Conservation (phyloP, 2,888 invertebrate species). For the Pollenia amentaria region DNA sequence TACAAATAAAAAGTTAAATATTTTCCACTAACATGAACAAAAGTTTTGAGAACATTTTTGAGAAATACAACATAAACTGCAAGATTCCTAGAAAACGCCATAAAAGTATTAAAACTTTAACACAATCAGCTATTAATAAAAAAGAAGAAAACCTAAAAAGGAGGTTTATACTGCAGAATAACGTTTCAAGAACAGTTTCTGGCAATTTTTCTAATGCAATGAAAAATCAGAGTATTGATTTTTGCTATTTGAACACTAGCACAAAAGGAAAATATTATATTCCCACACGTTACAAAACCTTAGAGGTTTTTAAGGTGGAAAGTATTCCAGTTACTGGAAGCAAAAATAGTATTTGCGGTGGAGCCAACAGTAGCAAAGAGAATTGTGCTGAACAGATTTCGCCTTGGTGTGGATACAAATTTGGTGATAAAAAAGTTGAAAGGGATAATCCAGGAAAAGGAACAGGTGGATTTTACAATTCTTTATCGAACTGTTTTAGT, state of each 20-base stretch:
- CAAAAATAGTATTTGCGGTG: neutral
- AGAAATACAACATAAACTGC: conserved; percentile 55
- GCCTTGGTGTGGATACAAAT: neutral
- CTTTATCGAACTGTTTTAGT: neutral
- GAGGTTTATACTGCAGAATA: neutral
- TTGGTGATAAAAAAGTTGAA: too few species aligned
- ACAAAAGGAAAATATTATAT: conserved; percentile 32
- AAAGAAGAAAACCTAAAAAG: neutral
- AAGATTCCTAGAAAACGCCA: conserved; percentile 32
- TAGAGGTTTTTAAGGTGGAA: neutral
- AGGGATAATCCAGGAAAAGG: neutral
- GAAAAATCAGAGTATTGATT: neutral
- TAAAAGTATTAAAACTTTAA: neutral
- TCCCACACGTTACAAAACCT: conserved; percentile 36
- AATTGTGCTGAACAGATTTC: neutral
- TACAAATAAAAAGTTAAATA: too few species aligned
- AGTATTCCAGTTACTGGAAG: neutral
- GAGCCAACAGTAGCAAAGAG: neutral
- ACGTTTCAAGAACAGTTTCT: neutral
- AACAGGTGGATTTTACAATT: neutral
- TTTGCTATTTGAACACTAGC: conserved; percentile 5
- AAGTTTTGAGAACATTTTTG: conserved; percentile 61
- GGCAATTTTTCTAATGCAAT: neutral
- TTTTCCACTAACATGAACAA: conserved; percentile 24
- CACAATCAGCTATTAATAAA: neutral